phyloP scores from a whole-genome alignment of 2,797 vertebrate species.

The Tarsius wallacei region DNA sequence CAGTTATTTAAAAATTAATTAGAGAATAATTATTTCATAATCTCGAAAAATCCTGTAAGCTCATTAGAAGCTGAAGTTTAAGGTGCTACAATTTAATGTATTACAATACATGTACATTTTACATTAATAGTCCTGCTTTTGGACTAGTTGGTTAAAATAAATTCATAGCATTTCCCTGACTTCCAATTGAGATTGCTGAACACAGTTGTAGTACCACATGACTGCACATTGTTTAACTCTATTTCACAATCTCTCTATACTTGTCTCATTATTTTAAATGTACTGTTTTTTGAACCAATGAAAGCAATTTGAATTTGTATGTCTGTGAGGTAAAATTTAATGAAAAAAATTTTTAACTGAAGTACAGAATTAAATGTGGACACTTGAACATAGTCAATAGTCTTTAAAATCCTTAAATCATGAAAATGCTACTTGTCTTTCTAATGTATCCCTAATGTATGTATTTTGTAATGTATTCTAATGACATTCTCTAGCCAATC shows the following conservation, averaged over 20 bases:
- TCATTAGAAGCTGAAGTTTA: slow-evolving; percentile 70
- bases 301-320: slow-evolving; percentile 43
- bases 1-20: slow-evolving; percentile 62
- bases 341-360: slow-evolving; percentile 33
- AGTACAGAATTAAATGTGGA: slow-evolving; percentile 11
- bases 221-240: slow-evolving; percentile 64
- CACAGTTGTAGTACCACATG: slow-evolving; percentile 67
- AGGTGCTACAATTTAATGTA: slow-evolving; percentile 62
- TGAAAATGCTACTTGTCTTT: slow-evolving; percentile 32
- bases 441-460: not conserved
- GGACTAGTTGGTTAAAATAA: not conserved
- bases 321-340: slow-evolving; percentile 1
- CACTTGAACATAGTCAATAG: not conserved
- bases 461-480: not conserved
- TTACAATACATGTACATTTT: slow-evolving; percentile 48
- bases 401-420: slow-evolving; percentile 62
- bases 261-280: slow-evolving; percentile 73
- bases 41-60: slow-evolving; percentile 23
- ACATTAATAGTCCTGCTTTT: slow-evolving; percentile 63
- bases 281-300: slow-evolving; percentile 53
- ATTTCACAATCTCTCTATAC: slow-evolving; percentile 42
- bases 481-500: not conserved
- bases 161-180: slow-evolving; percentile 52
- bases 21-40: slow-evolving; percentile 55
- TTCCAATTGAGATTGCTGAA: slow-evolving; percentile 70